Base-by-base conservation (phyloP, 2,888 invertebrate genomes). In the Spisula subtruncata region DNA sequence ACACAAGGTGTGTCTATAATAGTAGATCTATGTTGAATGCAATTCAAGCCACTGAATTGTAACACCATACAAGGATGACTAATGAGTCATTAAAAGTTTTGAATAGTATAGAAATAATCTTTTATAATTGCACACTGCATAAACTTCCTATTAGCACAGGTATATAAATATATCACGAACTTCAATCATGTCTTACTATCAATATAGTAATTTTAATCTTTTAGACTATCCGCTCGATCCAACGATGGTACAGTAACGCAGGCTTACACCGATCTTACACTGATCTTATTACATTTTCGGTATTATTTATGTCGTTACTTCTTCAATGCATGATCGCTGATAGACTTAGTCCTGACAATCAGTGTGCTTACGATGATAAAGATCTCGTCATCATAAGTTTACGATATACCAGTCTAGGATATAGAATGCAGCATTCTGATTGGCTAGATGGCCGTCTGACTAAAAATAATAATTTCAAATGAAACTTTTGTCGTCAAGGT, bases 1-100 rank as follows among this genome's bases (percentile, higher is more conserved):
- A n/a, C 60, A 66, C 60, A 66, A 66, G 60, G 60, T 66, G 60
- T 66, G 60, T 66, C 60, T n/a, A 66, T 25, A 66, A 25, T 66
- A 25, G 25, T n/a, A 25, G 60, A 66, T 66, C 60, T 8, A 25
- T 66, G 60, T 66, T 66, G 25, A 66, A 66, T 66, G 60, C 25
- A 25, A 25, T 25, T 12, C 6, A 66, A 66, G 60, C 25, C 60
- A 66, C n/a, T n/a, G 10, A 25, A n/a, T 6, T 8, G n/a, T n/a
- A n/a, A n/a, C n/a, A n/a, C n/a, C n/a, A n/a, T 66, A 66, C 6
- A 66, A 4, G 60, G 41, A 66, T 66, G 25, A 66, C 60, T 25
- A 66, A 66, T 66, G 60, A 66, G 60, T 66, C n/a, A 66, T 66
- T 66, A 25, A 66, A 12, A 66, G 25, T 66, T 66, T 66, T 25